Conservation (phyloP, 2,797 vertebrate genomes). For the Peromyscus eremicus region DNA sequence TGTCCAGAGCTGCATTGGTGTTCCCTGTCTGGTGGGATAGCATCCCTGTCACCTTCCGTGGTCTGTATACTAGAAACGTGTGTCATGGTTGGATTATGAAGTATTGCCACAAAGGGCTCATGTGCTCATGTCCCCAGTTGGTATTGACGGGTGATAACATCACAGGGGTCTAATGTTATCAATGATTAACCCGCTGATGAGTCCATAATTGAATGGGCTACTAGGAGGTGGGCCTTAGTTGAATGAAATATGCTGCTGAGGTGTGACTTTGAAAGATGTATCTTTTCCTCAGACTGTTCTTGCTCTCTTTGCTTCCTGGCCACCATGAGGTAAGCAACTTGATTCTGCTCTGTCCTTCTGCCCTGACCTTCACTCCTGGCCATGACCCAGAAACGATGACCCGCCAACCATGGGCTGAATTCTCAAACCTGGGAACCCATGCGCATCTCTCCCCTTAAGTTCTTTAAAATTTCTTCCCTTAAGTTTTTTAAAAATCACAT, state of each 20-base stretch:
- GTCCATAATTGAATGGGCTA: neutral
- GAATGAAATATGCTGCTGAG: too few species aligned
- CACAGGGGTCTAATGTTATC: neutral
- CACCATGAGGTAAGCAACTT: neutral
- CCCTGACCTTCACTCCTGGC: neutral
- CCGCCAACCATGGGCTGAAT: neutral
- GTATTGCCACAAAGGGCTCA: neutral
- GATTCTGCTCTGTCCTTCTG: neutral
- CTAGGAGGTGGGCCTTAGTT: neutral
- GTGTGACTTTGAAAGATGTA: neutral
- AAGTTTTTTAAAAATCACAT: neutral
- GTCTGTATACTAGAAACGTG: neutral
- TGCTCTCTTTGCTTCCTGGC: neutral
- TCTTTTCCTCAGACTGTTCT: neutral
- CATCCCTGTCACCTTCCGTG: neutral
- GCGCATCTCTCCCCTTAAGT: neutral
- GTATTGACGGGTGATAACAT: neutral
- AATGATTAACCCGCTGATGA: neutral
- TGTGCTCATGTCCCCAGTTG: neutral
- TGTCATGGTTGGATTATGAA: neutral
- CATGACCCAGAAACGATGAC: neutral
- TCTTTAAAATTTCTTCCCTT: neutral
- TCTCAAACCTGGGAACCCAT: neutral
- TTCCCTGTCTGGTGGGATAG: neutral
- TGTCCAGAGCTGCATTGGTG: neutral